phyloP scores from a whole-genome alignment of 2,797 vertebrate genomes.

The Arctocebus calabarensis region DNA sequence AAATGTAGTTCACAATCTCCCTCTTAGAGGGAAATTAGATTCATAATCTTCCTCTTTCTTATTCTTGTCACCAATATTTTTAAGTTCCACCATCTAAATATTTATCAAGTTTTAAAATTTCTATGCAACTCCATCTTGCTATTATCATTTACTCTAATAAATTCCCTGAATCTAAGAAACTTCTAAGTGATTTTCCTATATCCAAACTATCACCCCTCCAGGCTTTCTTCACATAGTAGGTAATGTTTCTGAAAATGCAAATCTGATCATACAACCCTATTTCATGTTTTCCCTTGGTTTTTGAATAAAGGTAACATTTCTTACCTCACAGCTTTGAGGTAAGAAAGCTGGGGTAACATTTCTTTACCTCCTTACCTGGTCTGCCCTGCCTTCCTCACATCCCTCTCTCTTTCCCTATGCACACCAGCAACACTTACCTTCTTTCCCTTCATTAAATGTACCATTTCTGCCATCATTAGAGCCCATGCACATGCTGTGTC shows the following conservation, averaged over 20 bases:
- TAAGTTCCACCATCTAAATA: not conserved
- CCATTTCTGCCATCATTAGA: not conserved
- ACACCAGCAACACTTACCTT: not conserved
- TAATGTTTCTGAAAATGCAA: not conserved
- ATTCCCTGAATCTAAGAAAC: not conserved
- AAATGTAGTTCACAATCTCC: not conserved
- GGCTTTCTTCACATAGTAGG: not conserved
- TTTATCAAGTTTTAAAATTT: not conserved
- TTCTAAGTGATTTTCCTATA: not conserved
- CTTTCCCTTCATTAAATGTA: not conserved
- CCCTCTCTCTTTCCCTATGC: not conserved
- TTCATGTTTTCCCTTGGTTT: not conserved
- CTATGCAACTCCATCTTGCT: not conserved
- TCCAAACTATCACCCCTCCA: not conserved
- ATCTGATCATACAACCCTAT: not conserved
- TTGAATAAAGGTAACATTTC: not conserved
- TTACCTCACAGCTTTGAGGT: not conserved
- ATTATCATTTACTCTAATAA: not conserved
- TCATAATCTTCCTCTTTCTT: not conserved
- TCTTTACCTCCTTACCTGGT: not conserved
- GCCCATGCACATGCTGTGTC: too few species aligned
- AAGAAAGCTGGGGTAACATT: too few species aligned
- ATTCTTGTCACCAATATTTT: not conserved
- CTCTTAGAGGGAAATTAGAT: not conserved
- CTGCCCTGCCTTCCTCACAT: not conserved